These are phyloP conservation scores for Periparus ater DNA, from an alignment of 2,797 vertebrate species.

Conservation along the genomic window DNA sequence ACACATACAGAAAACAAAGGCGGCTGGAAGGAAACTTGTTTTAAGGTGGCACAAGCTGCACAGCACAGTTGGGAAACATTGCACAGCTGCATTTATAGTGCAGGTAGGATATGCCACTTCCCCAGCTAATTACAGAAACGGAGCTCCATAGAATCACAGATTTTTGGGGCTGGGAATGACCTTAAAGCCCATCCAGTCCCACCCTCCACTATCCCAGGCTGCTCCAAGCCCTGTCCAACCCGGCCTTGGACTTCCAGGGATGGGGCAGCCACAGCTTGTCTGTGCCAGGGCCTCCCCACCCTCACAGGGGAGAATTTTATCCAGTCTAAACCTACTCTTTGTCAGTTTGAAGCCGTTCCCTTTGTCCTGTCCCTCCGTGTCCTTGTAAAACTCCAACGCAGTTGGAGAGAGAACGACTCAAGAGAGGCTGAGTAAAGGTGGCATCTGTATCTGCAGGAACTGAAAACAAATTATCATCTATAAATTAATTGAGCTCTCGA, in stretches of 20 bases:
- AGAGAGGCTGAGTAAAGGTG: not conserved
- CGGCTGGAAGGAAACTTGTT: not conserved
- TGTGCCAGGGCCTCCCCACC: not conserved
- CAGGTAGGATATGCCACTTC: not conserved
- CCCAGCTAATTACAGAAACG: not conserved
- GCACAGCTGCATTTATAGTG: not conserved
- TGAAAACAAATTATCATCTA: not conserved
- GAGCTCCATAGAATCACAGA: not conserved
- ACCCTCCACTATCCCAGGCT: not conserved
- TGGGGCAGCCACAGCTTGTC: not conserved
- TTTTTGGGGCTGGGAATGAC: no score
- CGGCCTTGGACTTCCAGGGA: not conserved
- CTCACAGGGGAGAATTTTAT: not conserved
- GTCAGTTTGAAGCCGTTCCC: not conserved
- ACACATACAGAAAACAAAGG: not conserved
- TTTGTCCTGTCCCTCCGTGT: not conserved
- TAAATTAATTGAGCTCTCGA: conserved; percentile 7
- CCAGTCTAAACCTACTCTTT: no score
- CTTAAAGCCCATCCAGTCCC: not conserved
- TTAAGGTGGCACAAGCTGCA: not conserved
- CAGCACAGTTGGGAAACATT: not conserved
- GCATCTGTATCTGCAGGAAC: not conserved
- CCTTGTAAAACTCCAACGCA: not conserved
- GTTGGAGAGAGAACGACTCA: not conserved
- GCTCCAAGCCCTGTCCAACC: fast-evolving